Evolutionary conservation across 2,113 vertebrate genomes (phyloP), one percentile per base, ranked within the genome.

Genomic region (Saccopteryx leptura): DNA sequence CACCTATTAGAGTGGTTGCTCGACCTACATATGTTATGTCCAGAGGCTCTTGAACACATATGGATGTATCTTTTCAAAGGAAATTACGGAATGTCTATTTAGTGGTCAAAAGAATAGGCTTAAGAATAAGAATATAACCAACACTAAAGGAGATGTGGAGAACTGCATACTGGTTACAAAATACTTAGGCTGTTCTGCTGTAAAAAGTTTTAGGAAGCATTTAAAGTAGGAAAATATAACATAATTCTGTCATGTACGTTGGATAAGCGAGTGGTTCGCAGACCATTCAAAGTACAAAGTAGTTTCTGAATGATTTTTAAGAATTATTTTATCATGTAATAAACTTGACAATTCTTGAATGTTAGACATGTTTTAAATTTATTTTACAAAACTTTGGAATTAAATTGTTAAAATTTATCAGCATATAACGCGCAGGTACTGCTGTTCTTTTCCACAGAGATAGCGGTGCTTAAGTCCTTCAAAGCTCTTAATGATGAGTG

Each of bases 41-140:
- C 71, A 89, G 79, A 87, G 72, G 4, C 69, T 90, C 95, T 91
- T 75, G 84, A 96, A 90, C 68, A 85, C 78, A 60, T 21, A 58
- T 11, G 26, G 14, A 46, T 91, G 31, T 94, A 28, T 91, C 56
- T 91, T 95, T 95, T 95, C 46, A 46, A 90, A 71, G 39, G 56
- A 63, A 17, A 96, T 94, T 91, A 92, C 78, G 71, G 83, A 95
- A 86, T 68, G 24, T 96, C 72, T 95, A 21, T 89, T 95, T 26
- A 63, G 83, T 84, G 66, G n/a, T 96, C 80, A 85, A n/a, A 90
- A 81, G 63, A 89, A 82, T 72, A 88, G 24, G 7, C 66, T 82
- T 92, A 86, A 65, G 82, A 88, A 69, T 72, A 90, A 72, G 46
- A 91, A 46, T 88, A 68, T 65, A 92, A 63, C 52, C 18, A 79